Conservation (phyloP, 2,888 invertebrate species). For the Archips crataeganus region DNA sequence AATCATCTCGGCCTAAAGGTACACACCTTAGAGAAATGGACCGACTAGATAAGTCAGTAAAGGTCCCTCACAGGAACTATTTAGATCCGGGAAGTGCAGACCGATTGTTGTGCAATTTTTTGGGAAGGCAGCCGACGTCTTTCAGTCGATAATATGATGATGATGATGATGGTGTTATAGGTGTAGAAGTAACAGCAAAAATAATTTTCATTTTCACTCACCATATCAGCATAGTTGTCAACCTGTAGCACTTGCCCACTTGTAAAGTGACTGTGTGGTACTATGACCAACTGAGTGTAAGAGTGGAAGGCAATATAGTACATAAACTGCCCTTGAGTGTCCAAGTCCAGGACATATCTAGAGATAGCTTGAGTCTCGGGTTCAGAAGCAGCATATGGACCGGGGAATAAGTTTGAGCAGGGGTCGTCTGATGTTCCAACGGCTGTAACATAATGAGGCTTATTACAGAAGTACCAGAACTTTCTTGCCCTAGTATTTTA, state of each 20-base stretch:
- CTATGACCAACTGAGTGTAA: slow-evolving; percentile 81
- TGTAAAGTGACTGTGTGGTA: slow-evolving; percentile 79
- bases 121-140: too few species aligned
- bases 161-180: too few species aligned
- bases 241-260: slow-evolving; percentile 51
- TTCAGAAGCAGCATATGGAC: slow-evolving; percentile 83
- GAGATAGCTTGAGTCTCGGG: slow-evolving; percentile 78
- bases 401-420: slow-evolving; percentile 83
- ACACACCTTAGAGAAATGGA: too few species aligned
- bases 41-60: too few species aligned
- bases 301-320: slow-evolving; percentile 86
- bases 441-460: slow-evolving; percentile 55
- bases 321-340: slow-evolving; percentile 58
- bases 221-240: slow-evolving; percentile 73
- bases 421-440: slow-evolving; percentile 71
- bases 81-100: too few species aligned
- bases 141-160: too few species aligned
- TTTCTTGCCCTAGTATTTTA: too few species aligned
- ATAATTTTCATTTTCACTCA: slow-evolving; percentile 48
- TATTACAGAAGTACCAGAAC: background rate
- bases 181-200: too few species aligned
- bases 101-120: too few species aligned
- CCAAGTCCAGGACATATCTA: slow-evolving; percentile 62
- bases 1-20: too few species aligned
- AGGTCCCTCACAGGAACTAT: too few species aligned